These are phyloP conservation scores for Megaustenia siamemsis DNA, from an alignment of 2,888 invertebrate species.

Conservation along the genomic window DNA sequence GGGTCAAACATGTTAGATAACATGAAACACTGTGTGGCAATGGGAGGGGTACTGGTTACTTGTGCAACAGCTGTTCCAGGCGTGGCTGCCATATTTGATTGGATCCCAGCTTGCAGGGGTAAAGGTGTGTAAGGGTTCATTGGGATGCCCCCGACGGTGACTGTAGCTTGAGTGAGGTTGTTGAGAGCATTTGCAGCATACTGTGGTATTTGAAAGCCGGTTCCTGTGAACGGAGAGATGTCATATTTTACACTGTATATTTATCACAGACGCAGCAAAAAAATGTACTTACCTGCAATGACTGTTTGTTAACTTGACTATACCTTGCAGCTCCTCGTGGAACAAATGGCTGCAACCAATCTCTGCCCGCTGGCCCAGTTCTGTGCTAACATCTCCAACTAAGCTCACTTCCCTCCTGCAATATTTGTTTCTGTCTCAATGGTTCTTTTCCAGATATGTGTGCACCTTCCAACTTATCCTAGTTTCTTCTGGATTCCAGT, in stretches of 20 bases:
- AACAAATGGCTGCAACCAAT: too few relatives aligned
- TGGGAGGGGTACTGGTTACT: slow-evolving; percentile 87
- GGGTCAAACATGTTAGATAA: slow-evolving; percentile 99
- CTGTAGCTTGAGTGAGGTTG: slow-evolving; percentile 54
- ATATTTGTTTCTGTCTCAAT: too few relatives aligned
- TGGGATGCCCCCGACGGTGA: slow-evolving; percentile 73
- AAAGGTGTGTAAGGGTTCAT: slow-evolving; percentile 54
- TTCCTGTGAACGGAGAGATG: slow-evolving; percentile 66
- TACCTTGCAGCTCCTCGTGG: too few relatives aligned
- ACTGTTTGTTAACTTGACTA: too few relatives aligned
- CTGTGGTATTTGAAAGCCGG: slow-evolving; percentile 90
- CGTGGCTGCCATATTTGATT: slow-evolving; percentile 54
- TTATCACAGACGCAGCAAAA: neutral
- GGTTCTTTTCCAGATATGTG: too few relatives aligned
- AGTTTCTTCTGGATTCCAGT: too few relatives aligned
- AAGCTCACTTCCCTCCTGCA: too few relatives aligned
- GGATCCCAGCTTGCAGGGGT: slow-evolving; percentile 59
- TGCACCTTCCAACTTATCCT: too few relatives aligned
- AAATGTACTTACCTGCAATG: too few relatives aligned
- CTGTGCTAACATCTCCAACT: too few relatives aligned
- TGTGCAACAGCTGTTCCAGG: slow-evolving; percentile 81
- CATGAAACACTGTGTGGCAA: slow-evolving; percentile 99
- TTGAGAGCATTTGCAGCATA: slow-evolving; percentile 95
- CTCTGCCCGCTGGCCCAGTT: too few relatives aligned
- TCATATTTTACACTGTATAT: neutral